Percentiles rank a stretch among this genome's conserved stretches.
Evolutionary conservation across 2,797 vertebrate species (phyloP).

Genomic region (Philypnodon macrostomus): DNA sequence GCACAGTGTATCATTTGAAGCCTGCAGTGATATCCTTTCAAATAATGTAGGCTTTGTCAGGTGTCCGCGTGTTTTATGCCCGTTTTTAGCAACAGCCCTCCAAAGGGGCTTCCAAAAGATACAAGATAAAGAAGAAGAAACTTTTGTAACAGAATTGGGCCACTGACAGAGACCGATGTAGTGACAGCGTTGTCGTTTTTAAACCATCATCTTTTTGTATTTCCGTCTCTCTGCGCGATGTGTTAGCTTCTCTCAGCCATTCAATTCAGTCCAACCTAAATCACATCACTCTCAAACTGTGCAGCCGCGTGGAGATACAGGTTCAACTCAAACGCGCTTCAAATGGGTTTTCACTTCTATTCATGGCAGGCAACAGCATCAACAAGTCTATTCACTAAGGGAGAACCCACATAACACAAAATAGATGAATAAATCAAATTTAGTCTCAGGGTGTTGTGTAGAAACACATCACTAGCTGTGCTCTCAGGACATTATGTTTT

Average conservation of each 20-base stretch:
- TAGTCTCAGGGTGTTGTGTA: constrained; percentile 1
- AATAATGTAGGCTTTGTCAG: too few species aligned
- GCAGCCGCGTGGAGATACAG: constrained; percentile 3
- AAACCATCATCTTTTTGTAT: constrained; percentile 21
- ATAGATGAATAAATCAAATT: constrained; percentile 16
- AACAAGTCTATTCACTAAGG: neutral
- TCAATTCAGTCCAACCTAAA: constrained; percentile 21
- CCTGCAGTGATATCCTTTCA: neutral
- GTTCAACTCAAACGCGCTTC: constrained; percentile 4
- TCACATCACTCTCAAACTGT: constrained; percentile 18
- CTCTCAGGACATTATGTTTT: neutral
- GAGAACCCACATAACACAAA: neutral
- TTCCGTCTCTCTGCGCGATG: constrained; percentile 4
- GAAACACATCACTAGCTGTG: neutral
- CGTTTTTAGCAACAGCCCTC: neutral
- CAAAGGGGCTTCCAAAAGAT: neutral
- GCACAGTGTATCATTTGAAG: too few species aligned
- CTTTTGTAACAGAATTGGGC: constrained; percentile 1
- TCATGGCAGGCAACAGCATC: constrained; percentile 1
- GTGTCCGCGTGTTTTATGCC: neutral
- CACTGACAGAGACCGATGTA: constrained; percentile 12
- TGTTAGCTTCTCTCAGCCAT: constrained; percentile 28
- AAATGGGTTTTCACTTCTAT: constrained; percentile 1
- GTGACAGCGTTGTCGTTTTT: constrained; percentile 26
- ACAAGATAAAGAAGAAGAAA: constrained; percentile 3